Conservation (phyloP, 2,888 invertebrate species). For the Ormyrus labotus region DNA sequence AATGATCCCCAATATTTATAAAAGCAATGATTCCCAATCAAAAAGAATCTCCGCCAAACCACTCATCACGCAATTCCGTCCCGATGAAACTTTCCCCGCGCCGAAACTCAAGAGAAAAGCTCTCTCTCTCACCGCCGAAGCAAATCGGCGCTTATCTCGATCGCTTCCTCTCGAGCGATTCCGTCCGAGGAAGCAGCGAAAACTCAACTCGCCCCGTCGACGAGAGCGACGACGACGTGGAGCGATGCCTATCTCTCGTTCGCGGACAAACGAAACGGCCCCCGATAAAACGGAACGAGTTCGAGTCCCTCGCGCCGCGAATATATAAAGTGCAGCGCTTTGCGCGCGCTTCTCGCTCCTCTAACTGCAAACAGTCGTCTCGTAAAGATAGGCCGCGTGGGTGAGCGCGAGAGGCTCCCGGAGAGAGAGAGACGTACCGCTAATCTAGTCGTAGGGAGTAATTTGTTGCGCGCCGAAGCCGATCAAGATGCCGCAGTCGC, state of each 20-base stretch:
- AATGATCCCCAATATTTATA: too few species aligned
- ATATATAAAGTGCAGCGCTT: slow-evolving; percentile 19
- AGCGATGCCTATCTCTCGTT: neutral
- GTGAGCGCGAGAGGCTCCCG: neutral
- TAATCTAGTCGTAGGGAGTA: slow-evolving; percentile 17
- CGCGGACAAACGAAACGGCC: slow-evolving; percentile 1
- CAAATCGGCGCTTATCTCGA: too few species aligned
- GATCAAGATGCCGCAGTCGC: too few species aligned
- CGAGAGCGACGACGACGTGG: too few species aligned
- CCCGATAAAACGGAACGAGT: slow-evolving; percentile 56
- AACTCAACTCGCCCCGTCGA: neutral
- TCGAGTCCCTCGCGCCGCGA: slow-evolving; percentile 47
- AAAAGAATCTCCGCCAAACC: too few species aligned
- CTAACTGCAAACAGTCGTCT: slow-evolving; percentile 56
- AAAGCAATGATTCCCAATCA: too few species aligned
- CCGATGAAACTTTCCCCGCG: too few species aligned
- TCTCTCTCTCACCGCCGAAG: too few species aligned
- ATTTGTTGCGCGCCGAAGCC: slow-evolving; percentile 18
- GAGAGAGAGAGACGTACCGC: slow-evolving; percentile 10
- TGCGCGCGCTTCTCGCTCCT: slow-evolving; percentile 46
- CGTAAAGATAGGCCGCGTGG: slow-evolving; percentile 58
- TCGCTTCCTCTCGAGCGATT: neutral
- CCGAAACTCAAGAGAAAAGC: too few species aligned
- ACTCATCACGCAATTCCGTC: too few species aligned
- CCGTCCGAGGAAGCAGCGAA: neutral